Evolutionary conservation across 2,888 invertebrate species (phyloP).

Genomic region (Parelbella ahira): DNA sequence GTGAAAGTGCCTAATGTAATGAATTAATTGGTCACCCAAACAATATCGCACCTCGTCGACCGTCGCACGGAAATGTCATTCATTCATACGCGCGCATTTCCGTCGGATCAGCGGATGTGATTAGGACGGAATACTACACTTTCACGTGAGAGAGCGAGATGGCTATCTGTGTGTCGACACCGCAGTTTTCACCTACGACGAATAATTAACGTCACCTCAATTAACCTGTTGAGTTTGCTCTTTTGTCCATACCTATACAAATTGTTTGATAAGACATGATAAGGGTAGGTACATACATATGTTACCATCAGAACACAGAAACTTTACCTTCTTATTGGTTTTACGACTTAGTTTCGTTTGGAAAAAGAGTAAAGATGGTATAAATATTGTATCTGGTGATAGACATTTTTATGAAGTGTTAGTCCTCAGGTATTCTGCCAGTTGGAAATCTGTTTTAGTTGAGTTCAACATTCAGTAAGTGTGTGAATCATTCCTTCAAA

Average conservation of each 20-base stretch:
- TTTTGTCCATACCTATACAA: neutral
- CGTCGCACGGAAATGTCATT: slow-evolving; percentile 18
- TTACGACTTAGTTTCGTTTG: too few species aligned
- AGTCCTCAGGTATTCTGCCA: too few species aligned
- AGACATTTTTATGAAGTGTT: too few species aligned
- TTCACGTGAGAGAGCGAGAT: slow-evolving; percentile 23
- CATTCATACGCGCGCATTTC: slow-evolving; percentile 9
- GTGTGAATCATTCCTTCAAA: too few species aligned
- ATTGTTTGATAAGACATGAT: too few species aligned
- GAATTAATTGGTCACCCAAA: slow-evolving; percentile 16
- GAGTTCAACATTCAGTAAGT: too few species aligned
- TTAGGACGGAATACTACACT: slow-evolving; percentile 24
- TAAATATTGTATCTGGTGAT: too few species aligned
- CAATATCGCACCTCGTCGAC: slow-evolving; percentile 18
- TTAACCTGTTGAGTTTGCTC: slow-evolving; percentile 25
- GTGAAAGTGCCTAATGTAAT: neutral
- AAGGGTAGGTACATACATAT: too few species aligned
- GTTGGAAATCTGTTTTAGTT: too few species aligned
- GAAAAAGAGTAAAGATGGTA: too few species aligned
- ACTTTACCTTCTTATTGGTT: too few species aligned
- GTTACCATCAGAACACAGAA: too few species aligned
- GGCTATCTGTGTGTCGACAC: slow-evolving; percentile 23
- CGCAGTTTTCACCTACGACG: slow-evolving; percentile 16
- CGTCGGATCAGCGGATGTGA: slow-evolving; percentile 22
- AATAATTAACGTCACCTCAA: slow-evolving; percentile 31